Evolutionary conservation across 2,113 vertebrate species (phyloP).

Genomic region (Pelecanus crispus): DNA sequence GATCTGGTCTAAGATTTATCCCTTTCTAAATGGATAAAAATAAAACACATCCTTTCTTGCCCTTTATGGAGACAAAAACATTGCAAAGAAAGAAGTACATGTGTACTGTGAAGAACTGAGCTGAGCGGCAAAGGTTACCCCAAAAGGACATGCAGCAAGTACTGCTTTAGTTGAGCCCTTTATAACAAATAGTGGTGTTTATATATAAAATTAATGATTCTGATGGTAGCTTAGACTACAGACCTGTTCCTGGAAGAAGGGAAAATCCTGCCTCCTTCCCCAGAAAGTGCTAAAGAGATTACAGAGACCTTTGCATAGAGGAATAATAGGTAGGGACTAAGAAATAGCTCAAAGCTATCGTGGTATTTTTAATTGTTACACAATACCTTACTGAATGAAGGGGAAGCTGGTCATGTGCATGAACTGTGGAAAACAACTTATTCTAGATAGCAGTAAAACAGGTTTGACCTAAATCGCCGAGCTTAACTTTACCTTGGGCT

Average conservation of each 20-base stretch:
- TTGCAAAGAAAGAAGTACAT: neutral
- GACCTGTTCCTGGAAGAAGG: neutral
- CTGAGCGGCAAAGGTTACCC: neutral
- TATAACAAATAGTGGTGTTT: neutral
- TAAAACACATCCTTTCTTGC: constrained; percentile 21
- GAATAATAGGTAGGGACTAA: neutral
- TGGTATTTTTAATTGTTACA: neutral
- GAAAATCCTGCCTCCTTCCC: neutral
- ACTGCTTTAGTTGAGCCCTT: neutral
- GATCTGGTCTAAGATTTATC: neutral
- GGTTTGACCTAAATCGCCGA: neutral
- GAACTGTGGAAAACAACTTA: neutral
- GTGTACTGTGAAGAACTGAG: neutral
- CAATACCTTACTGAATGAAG: neutral
- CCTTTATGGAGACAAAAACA: constrained; percentile 17
- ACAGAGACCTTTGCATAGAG: neutral
- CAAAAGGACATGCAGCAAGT: neutral
- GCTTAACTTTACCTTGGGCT: neutral
- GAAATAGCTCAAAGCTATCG: neutral
- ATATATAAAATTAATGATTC: neutral
- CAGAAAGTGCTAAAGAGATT: neutral
- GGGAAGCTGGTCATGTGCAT: neutral
- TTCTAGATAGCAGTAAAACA: neutral
- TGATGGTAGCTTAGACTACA: neutral
- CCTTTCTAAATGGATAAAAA: constrained; percentile 30